Evolutionary conservation across 2,888 invertebrate genomes (phyloP), one percentile per base, ranked within the genome.

Genomic region (Hypolimnas misippus): DNA sequence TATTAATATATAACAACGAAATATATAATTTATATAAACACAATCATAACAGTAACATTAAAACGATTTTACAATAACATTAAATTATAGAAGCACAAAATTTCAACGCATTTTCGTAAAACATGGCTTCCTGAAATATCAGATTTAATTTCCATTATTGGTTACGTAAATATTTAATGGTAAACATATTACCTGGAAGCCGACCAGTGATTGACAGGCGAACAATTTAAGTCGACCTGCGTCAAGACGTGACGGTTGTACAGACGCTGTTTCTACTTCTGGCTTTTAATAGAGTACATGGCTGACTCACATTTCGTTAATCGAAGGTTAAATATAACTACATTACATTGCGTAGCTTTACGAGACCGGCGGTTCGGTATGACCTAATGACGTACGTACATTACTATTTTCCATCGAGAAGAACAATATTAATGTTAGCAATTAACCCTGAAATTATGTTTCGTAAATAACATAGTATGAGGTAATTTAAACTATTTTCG

Each of bases 301-400:
- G 72, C 71, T 89, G 90, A 90, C 79, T 91, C 90, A 89, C 85
- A 84, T 88, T 88, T 79, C 80, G 83, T 82, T 85, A 87, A 90
- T 88, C 86, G 87, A 88, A 84, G 83, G 81, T 84, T 88, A 84
- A 82, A 84, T 83, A 79, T 83, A 83, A 76, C 78, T 67, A 64
- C 69, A 69, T 73, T 31, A 52, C 72, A 76, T 81, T 81, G 74
- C 77, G 73, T 71, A 38, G 70, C 69, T 73, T 74, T 76, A 74
- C 75, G 67, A 55, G 63, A 38, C 44, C 38, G 55, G 51, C 42
- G 57, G 44, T 46, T 57, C 59, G 42, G 38, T 66, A 62, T 57
- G 62, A 57, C 62, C 53, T 12, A 57, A 54, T 57, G 55, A 59
- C 55, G 38, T 60, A 54, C n/a, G 50, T 51, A 29, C n/a, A n/a